These are phyloP conservation scores for Trachythela sp. DNA, from an alignment of 64 coral and sea anemone genomes.

Conservation along the genomic window DNA sequence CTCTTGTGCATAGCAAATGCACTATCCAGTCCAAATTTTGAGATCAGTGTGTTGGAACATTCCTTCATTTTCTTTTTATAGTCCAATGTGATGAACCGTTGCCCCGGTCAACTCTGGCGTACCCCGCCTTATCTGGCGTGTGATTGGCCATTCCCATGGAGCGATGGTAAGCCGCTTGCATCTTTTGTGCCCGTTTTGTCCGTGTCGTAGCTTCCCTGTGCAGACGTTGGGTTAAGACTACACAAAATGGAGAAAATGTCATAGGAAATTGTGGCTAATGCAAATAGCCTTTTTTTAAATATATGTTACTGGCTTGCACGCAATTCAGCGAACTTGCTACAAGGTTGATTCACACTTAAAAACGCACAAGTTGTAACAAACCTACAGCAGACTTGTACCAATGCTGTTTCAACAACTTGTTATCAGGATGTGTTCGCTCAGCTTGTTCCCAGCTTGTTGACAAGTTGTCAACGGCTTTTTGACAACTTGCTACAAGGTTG, in stretches of 20 bases:
- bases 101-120: background rate
- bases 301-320: no score
- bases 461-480: no score
- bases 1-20: background rate
- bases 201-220: background rate
- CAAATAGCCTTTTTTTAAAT: no score
- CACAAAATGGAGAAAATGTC: background rate
- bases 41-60: background rate
- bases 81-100: background rate
- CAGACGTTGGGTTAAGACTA: background rate
- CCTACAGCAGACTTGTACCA: no score
- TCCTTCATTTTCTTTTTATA: background rate
- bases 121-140: background rate
- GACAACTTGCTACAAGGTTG: no score
- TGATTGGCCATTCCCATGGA: background rate
- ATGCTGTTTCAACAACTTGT: no score
- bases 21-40: background rate
- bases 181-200: background rate
- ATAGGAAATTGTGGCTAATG: no score
- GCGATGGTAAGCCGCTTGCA: background rate
- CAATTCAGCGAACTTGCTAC: no score
- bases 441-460: no score
- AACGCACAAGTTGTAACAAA: no score
- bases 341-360: no score
- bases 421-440: no score